A percentile compares a stretch with the other conserved stretches of the same genome.
phyloP scores from a whole-genome alignment of 2,888 invertebrate species.

The Drosophila kokeensis region DNA sequence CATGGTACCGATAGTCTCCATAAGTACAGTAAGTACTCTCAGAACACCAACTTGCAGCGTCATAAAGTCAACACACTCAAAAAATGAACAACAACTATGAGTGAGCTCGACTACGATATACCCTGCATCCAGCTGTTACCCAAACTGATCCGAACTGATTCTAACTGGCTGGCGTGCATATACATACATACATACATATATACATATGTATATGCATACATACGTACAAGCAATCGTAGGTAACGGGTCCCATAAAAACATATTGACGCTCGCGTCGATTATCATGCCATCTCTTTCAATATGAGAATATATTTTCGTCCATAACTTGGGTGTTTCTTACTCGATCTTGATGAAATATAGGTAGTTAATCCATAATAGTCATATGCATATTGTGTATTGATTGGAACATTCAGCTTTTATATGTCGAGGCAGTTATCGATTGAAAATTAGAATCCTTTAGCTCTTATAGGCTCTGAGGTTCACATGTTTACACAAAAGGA shows the following conservation, averaged over 20 bases:
- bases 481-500: neutral
- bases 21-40: slow-evolving; percentile 30
- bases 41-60: slow-evolving; percentile 61
- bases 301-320: too few relatives aligned
- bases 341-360: too few relatives aligned
- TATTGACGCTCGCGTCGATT: too few relatives aligned
- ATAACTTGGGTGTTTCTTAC: too few relatives aligned
- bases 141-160: neutral
- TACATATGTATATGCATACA: neutral
- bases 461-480: neutral
- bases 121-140: neutral
- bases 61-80: slow-evolving; percentile 64
- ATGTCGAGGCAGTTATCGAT: neutral
- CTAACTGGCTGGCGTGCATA: neutral
- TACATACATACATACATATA: too few relatives aligned
- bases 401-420: too few relatives aligned
- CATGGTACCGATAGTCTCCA: slow-evolving; percentile 3
- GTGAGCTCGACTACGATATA: neutral
- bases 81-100: slow-evolving; percentile 40
- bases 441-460: neutral
- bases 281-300: too few relatives aligned
- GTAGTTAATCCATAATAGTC: too few relatives aligned
- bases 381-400: too few relatives aligned
- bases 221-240: neutral
- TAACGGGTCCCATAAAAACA: too few relatives aligned